These are phyloP conservation scores for Nasonia giraulti DNA, from an alignment of 1,140 invertebrate species.

Conservation along the genomic window DNA sequence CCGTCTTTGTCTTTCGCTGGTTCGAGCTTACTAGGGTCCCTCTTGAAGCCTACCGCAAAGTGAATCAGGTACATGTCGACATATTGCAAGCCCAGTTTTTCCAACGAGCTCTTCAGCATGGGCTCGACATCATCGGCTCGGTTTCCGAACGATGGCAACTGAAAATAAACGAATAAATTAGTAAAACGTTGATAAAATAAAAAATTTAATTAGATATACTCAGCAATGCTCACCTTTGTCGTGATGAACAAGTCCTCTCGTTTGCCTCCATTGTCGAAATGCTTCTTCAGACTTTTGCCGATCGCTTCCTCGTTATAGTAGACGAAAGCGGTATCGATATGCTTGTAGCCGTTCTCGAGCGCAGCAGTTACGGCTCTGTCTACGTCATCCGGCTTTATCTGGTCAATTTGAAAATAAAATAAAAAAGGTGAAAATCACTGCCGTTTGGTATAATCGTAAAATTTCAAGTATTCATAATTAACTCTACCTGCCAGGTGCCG, in stretches of 20 bases:
- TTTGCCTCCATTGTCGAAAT: conserved; percentile 82
- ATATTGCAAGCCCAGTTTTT: conserved; percentile 84
- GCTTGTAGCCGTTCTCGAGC: conserved; percentile 80
- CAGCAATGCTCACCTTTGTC: conserved; percentile 78
- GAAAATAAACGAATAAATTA: conserved; percentile 7
- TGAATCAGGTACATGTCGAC: conserved; percentile 91
- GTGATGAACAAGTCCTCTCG: conserved; percentile 88
- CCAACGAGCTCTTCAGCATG: conserved; percentile 82
- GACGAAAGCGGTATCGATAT: conserved; percentile 87
- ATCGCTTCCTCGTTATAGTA: conserved; percentile 89
- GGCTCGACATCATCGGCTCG: conserved; percentile 82
- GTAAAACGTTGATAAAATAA: not conserved
- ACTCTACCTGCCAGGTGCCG: conserved; percentile 85
- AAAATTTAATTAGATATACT: not conserved
- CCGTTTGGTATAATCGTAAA: not conserved
- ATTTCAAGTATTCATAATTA: not conserved
- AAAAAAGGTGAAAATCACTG: not conserved
- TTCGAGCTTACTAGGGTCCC: conserved; percentile 71
- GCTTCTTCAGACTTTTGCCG: conserved; percentile 83
- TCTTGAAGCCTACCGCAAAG: conserved; percentile 81
- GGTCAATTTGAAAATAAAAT: not conserved
- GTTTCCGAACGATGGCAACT: conserved; percentile 79
- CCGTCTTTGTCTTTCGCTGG: conserved; percentile 76
- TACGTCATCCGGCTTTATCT: conserved; percentile 82
- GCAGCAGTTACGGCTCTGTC: conserved; percentile 80